Conservation (phyloP, 2,113 vertebrate species). For the Zingel zingel region DNA sequence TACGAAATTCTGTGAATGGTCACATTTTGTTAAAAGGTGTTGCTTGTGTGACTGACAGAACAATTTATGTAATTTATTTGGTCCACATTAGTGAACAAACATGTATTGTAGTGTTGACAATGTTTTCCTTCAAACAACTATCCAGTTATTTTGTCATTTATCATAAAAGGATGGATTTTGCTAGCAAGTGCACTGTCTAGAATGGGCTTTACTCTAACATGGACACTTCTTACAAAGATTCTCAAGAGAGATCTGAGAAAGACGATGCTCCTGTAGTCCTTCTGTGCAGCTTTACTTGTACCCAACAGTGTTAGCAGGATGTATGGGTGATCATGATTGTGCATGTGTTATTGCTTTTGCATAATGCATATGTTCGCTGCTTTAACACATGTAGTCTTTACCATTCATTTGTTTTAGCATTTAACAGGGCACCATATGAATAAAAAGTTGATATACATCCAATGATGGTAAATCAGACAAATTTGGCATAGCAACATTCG, state of each 20-base stretch:
- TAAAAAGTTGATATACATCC: background rate
- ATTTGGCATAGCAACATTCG: slow-evolving; percentile 10
- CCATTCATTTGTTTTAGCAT: background rate
- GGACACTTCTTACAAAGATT: background rate
- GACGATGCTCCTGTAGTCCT: background rate
- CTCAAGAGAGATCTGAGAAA: background rate
- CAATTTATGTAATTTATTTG: background rate
- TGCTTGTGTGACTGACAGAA: background rate
- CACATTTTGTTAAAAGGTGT: background rate
- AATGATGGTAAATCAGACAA: background rate
- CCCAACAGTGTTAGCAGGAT: background rate
- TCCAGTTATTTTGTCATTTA: background rate
- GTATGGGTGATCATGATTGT: background rate
- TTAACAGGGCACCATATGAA: background rate
- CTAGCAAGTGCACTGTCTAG: background rate
- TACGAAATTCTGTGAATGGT: background rate
- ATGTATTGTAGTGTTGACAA: background rate
- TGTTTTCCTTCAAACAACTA: background rate
- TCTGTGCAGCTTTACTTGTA: background rate
- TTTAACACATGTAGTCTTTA: background rate
- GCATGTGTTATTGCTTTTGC: background rate
- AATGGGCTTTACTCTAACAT: background rate
- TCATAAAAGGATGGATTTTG: background rate
- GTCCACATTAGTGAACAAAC: background rate
- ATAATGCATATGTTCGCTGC: background rate